Percentiles rank a stretch among this genome's conserved stretches.
Evolutionary conservation across 2,113 vertebrate genomes (phyloP).

Genomic region (Caloenas nicobarica): DNA sequence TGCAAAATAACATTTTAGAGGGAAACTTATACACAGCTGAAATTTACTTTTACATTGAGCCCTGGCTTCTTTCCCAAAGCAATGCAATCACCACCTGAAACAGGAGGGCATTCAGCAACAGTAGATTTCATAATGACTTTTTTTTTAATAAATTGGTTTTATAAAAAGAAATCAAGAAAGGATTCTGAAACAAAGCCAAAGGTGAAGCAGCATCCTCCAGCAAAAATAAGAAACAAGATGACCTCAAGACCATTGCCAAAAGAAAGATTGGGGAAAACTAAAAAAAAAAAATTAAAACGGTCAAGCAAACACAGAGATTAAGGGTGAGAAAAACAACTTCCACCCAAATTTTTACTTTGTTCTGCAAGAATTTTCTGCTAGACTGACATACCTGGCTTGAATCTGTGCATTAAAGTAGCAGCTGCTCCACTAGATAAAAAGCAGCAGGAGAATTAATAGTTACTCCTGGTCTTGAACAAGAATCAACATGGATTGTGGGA

Average conservation of each 20-base stretch:
- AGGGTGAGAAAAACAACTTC: not conserved
- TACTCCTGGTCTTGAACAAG: not conserved
- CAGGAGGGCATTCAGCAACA: not conserved
- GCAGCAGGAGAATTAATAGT: not conserved
- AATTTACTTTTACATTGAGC: not conserved
- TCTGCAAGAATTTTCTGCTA: not conserved
- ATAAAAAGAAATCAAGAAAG: not conserved
- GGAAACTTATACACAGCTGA: not conserved
- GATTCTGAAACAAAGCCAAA: not conserved
- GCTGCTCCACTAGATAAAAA: not conserved
- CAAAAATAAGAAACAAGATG: not conserved
- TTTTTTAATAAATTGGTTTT: not conserved
- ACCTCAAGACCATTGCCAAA: not conserved
- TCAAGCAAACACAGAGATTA: not conserved
- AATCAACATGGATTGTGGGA: not conserved
- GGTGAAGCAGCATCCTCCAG: not conserved
- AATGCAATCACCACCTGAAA: not conserved
- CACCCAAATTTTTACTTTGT: not conserved
- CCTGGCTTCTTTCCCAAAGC: not conserved
- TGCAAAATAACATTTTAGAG: not conserved
- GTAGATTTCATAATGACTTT: not conserved
- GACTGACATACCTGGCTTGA: not conserved
- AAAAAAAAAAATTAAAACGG: not conserved
- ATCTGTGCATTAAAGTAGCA: not conserved
- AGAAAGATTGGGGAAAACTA: not conserved